Conservation (phyloP, 2,797 vertebrate genomes). For the Steatocranus sp. region DNA sequence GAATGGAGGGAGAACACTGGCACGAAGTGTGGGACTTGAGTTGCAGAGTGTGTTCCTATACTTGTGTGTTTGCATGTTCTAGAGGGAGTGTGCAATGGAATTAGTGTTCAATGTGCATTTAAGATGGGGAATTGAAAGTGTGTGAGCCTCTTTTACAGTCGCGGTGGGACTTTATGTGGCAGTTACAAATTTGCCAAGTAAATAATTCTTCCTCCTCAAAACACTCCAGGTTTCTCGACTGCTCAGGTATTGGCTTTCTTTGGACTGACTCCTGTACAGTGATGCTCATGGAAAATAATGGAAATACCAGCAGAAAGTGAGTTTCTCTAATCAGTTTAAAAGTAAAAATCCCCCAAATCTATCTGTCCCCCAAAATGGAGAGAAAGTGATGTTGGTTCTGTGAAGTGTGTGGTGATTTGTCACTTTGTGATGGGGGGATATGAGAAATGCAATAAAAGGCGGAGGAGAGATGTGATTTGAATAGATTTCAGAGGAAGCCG, state of each 20-base stretch:
- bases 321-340: slow-evolving; percentile 72
- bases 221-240: slow-evolving; percentile 7
- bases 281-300: slow-evolving; percentile 45
- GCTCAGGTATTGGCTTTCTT: background rate
- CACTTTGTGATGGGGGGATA: slow-evolving; percentile 79
- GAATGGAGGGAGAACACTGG: slow-evolving; percentile 62
- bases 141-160: slow-evolving; percentile 2
- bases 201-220: slow-evolving; percentile 4
- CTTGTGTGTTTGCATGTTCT: slow-evolving; percentile 45
- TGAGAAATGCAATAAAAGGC: slow-evolving; percentile 83
- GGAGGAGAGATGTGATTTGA: slow-evolving; percentile 81
- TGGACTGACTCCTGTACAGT: slow-evolving; percentile 23
- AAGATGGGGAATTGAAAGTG: slow-evolving; percentile 12
- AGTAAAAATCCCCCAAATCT: slow-evolving; percentile 59
- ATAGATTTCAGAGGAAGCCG: slow-evolving; percentile 79
- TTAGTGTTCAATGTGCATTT: slow-evolving; percentile 41
- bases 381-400: slow-evolving; percentile 68
- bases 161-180: background rate
- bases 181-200: slow-evolving; percentile 15
- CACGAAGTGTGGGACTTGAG: slow-evolving; percentile 49
- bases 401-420: slow-evolving; percentile 80
- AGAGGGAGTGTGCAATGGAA: slow-evolving; percentile 31
- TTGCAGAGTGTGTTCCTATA: slow-evolving; percentile 32
- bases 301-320: slow-evolving; percentile 43
- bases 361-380: slow-evolving; percentile 62